phyloP scores from a whole-genome alignment of 1,140 invertebrate genomes.

The Drosophila pallidifrons region DNA sequence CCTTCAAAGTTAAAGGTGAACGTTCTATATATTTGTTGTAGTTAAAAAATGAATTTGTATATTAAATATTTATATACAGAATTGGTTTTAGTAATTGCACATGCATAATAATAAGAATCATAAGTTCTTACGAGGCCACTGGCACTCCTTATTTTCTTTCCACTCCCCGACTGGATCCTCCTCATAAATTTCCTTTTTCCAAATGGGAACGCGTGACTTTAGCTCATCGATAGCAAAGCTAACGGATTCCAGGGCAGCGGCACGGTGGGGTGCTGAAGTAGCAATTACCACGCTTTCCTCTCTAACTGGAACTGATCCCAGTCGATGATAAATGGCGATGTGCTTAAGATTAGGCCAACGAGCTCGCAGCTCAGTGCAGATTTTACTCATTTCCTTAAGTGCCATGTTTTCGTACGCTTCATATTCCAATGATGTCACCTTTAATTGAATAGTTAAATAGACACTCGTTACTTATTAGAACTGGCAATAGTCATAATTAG shows the following conservation, averaged over 20 bases:
- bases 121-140: constrained; percentile 86
- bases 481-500: too few relatives aligned
- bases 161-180: constrained; percentile 86
- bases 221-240: constrained; percentile 93
- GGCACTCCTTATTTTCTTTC: constrained; percentile 93
- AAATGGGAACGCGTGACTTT: constrained; percentile 96
- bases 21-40: constrained; percentile 17
- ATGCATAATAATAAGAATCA: constrained; percentile 17
- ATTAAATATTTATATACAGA: constrained; percentile 7
- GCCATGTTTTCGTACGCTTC: constrained; percentile 98
- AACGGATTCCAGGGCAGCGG: constrained; percentile 93
- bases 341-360: constrained; percentile 91
- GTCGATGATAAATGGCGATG: constrained; percentile 93
- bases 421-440: constrained; percentile 94
- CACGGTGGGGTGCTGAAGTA: constrained; percentile 94
- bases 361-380: constrained; percentile 90
- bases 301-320: constrained; percentile 93
- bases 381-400: constrained; percentile 91
- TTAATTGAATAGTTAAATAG: constrained; percentile 25
- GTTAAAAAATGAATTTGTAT: constrained; percentile 18
- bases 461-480: neutral
- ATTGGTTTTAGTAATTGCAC: constrained; percentile 1
- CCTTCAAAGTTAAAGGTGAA: constrained; percentile 22
- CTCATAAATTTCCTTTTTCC: constrained; percentile 97
- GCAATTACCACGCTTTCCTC: constrained; percentile 97